These are phyloP conservation scores for Megalops atlanticus DNA, from an alignment of 2,113 vertebrate genomes.

Conservation along the genomic window DNA sequence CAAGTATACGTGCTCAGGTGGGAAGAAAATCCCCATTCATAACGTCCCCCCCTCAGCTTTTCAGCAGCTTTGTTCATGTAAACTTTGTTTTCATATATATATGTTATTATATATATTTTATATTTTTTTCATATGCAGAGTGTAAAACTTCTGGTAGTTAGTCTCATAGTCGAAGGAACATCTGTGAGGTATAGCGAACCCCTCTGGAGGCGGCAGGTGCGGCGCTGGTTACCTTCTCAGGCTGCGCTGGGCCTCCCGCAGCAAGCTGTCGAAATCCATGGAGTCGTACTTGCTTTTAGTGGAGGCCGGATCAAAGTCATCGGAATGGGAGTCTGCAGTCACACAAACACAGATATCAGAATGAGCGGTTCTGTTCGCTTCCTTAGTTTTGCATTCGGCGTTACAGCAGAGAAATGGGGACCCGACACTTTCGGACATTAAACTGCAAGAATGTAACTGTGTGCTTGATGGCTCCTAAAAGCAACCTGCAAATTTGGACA, in stretches of 20 bases:
- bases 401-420: constrained; percentile 12
- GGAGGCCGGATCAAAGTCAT: constrained; percentile 98
- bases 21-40: constrained; percentile 64
- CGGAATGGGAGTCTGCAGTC: constrained; percentile 90
- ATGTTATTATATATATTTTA: constrained; percentile 61
- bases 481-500: no score
- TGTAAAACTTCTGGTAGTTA: constrained; percentile 86
- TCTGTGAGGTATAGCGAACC: constrained; percentile 77
- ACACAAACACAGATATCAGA: constrained; percentile 31
- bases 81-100: constrained; percentile 84
- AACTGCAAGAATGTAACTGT: background rate
- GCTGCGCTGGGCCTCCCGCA: constrained; percentile 94
- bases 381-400: background rate
- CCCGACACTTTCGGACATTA: background rate
- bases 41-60: constrained; percentile 64
- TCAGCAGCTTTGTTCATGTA: constrained; percentile 98
- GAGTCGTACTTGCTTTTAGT: constrained; percentile 99
- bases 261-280: constrained; percentile 99
- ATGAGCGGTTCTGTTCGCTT: background rate
- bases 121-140: constrained; percentile 75
- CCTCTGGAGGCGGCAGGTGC: constrained; percentile 52
- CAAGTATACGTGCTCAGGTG: constrained; percentile 53
- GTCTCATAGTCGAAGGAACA: constrained; percentile 79
- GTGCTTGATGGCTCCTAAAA: background rate
- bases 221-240: constrained; percentile 92